These are phyloP conservation scores for Dione juno DNA, from an alignment of 2,888 invertebrate species.

Conservation along the genomic window DNA sequence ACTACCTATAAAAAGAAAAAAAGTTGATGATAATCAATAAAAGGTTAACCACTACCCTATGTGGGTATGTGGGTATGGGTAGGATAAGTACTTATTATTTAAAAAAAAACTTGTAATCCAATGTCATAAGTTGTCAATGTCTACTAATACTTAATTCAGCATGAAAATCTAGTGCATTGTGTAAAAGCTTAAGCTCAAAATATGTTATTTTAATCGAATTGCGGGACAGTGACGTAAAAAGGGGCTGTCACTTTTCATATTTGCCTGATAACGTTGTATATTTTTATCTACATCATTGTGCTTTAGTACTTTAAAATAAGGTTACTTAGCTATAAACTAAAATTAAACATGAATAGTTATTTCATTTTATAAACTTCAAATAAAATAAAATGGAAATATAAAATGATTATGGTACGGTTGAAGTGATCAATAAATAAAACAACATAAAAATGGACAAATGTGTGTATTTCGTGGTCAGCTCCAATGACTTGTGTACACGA, in stretches of 20 bases:
- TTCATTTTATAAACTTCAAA: background rate
- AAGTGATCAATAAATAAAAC: slow-evolving; percentile 52
- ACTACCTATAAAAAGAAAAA: background rate
- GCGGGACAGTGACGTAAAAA: background rate
- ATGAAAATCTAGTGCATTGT: background rate
- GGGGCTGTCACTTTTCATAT: background rate
- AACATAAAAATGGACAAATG: slow-evolving; percentile 48
- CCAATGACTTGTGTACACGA: slow-evolving; percentile 56
- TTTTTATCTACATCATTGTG: background rate
- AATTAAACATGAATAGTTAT: no score
- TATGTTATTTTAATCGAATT: slow-evolving; percentile 4
- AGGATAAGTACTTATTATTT: background rate
- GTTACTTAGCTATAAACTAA: no score
- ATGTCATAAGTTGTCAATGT: background rate
- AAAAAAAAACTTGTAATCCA: background rate
- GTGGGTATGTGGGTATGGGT: no score
- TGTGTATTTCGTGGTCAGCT: slow-evolving; percentile 59
- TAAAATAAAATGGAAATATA: background rate
- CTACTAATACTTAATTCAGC: no score
- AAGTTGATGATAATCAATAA: no score
- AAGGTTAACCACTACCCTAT: no score
- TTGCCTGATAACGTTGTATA: background rate
- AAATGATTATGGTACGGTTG: slow-evolving; percentile 7
- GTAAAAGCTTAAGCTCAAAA: no score
- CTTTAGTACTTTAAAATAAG: background rate